Evolutionary conservation across 1,140 invertebrate genomes (phyloP), one percentile per base, ranked within the genome.

Genomic region (Heliconius hewitsoni): DNA sequence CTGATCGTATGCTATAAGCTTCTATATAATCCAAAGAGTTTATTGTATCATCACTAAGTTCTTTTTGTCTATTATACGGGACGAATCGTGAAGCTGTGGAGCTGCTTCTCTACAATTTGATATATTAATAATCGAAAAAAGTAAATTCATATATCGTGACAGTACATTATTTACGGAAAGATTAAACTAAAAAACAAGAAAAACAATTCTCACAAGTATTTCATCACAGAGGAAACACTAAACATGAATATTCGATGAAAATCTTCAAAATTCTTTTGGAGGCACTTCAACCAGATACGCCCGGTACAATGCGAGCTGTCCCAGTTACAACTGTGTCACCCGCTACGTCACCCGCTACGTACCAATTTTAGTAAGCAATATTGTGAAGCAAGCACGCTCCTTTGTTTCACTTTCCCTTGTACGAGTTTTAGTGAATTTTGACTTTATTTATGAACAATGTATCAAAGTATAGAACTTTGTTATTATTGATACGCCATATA

Each of bases 291-390:
- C 4, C 9, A 66, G 60, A 27, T 27, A 66, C 27, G 27, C 13
- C 27, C 60, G 9, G 23, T 16, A 16, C 23, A 66, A 30, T 5
- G 60, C 23, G 60, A 66, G 60, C n/a, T 66, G 60, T 30, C 23
- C 60, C 60, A 66, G 23, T 66, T 66, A 23, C 60, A 66, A 66
- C 23, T 66, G 60, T 66, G 60, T 66, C 60, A 66, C 57, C 55
- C 8, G 23, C 18, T 3, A 46, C 46, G 46, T 13, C 52, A n/a
- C 8, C 55, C 18, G n/a, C 19, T 57, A 19, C 18, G 55, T 23
- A 30, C 60, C 60, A 66, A 30, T 66, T 27, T 66, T 66, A 30
- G 55, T 8, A 57, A 57, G n/a, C n/a, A 23, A 57, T 57, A 23
- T 57, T 57, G 55, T 57, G 23, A 57, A 57, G 60, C 60, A 27